Conservation (phyloP, 2,797 vertebrate genomes). For the Hafferia zeledoni region DNA sequence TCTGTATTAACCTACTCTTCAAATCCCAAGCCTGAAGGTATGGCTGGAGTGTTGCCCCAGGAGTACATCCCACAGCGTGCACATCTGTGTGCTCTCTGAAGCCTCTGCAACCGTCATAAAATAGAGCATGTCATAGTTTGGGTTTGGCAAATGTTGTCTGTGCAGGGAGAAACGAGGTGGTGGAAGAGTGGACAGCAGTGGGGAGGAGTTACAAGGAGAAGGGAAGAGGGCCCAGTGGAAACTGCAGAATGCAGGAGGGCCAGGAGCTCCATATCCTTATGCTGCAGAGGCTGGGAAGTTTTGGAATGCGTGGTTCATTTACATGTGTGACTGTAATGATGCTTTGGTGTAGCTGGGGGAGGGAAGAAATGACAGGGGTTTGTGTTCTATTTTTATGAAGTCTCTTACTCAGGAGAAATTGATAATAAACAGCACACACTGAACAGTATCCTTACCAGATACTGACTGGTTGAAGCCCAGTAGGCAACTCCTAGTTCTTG, state of each 20-base stretch:
- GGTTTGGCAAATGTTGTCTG: neutral
- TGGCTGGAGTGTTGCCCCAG: neutral
- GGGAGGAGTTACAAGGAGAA: neutral
- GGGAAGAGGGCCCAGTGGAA: neutral
- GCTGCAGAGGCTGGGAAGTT: neutral
- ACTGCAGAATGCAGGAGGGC: neutral
- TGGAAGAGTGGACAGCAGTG: neutral
- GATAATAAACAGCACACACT: neutral
- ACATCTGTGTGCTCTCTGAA: neutral
- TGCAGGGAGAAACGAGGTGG: neutral
- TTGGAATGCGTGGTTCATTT: neutral
- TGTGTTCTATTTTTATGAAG: neutral
- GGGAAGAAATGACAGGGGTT: neutral
- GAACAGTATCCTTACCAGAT: neutral
- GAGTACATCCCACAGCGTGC: accelerated
- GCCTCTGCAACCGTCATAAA: neutral
- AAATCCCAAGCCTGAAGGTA: neutral
- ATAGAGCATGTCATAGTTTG: too few species aligned
- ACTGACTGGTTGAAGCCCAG: neutral
- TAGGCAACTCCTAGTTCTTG: neutral
- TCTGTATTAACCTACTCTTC: neutral
- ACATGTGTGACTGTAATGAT: neutral
- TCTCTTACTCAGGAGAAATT: neutral
- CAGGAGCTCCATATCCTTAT: neutral
- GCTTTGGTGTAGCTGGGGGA: neutral